These are phyloP conservation scores for Sebastolobus altivelis DNA, from an alignment of 2,797 vertebrate genomes.

Conservation along the genomic window DNA sequence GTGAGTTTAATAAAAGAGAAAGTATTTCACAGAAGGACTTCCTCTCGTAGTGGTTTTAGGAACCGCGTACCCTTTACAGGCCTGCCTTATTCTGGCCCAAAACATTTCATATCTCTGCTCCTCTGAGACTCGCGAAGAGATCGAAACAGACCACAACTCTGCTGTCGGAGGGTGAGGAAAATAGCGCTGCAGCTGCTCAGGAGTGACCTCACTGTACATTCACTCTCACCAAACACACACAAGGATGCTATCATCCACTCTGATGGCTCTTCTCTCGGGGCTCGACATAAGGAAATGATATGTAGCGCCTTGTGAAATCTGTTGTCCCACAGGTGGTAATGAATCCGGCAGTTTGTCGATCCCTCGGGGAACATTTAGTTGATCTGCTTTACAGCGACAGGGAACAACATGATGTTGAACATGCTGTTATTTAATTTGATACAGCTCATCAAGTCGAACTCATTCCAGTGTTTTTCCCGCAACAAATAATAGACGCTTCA, in stretches of 20 bases:
- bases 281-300: constrained; percentile 51
- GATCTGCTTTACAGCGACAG: constrained; percentile 7
- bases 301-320: constrained; percentile 30
- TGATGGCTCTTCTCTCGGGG: constrained; percentile 22
- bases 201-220: constrained; percentile 61
- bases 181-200: constrained; percentile 58
- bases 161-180: constrained; percentile 30
- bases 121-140: constrained; percentile 24
- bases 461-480: background rate
- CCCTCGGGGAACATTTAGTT: background rate
- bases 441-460: background rate
- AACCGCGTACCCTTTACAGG: background rate
- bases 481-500: constrained; percentile 3
- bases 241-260: constrained; percentile 10
- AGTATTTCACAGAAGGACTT: constrained; percentile 23
- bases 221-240: constrained; percentile 26
- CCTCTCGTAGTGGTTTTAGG: background rate
- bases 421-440: constrained; percentile 9
- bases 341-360: background rate
- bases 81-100: constrained; percentile 3
- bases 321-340: background rate
- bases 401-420: background rate
- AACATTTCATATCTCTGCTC: constrained; percentile 20
- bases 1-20: constrained; percentile 5
- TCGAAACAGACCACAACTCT: constrained; percentile 25